Conservation (phyloP, 2,888 invertebrate species). For the Mystacides longicornis region DNA sequence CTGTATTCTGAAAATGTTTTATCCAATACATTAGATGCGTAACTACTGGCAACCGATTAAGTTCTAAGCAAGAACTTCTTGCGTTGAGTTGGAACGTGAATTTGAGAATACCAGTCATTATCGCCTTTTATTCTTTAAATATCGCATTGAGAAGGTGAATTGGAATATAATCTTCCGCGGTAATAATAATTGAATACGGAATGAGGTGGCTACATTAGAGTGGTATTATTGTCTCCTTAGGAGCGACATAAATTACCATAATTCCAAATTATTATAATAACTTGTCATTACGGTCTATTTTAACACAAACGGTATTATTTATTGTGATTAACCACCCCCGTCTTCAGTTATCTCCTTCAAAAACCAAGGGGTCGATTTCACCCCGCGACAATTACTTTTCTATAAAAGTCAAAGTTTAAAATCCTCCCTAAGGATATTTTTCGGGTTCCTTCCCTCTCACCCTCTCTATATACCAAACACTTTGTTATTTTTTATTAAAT, state of each 20-base stretch:
- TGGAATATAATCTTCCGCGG: no score
- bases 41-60: no score
- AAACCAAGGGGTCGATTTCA: background rate
- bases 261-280: background rate
- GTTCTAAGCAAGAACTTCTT: no score
- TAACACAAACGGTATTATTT: background rate
- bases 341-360: background rate
- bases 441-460: constrained; percentile 14
- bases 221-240: no score
- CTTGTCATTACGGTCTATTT: background rate
- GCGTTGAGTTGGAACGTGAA: no score
- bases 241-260: background rate
- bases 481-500: constrained; percentile 27
- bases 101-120: no score
- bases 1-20: no score
- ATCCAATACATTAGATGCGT: no score
- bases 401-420: constrained; percentile 26
- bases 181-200: no score
- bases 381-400: constrained; percentile 20
- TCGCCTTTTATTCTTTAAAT: no score
- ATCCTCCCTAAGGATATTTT: constrained; percentile 16
- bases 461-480: constrained; percentile 20
- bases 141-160: no score
- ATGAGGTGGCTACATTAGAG: no score
- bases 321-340: background rate